A percentile compares a stretch with the other conserved stretches of the same genome.
These are phyloP conservation scores for Ctenomys sociabilis DNA, from an alignment of 2,113 vertebrate genomes.

Conservation along the genomic window DNA sequence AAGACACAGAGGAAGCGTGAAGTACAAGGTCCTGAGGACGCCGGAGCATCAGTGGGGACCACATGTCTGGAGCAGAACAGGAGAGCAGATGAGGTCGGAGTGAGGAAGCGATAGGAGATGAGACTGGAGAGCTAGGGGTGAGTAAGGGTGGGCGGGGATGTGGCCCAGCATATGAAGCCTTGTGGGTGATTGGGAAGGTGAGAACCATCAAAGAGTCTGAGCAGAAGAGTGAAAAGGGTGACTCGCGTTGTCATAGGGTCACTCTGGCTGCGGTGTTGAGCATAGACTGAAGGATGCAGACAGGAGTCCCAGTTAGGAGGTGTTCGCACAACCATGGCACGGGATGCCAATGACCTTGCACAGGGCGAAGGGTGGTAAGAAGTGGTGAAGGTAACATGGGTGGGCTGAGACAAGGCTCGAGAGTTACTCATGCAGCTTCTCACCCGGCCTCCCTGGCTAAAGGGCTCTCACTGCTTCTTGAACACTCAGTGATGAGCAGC, in stretches of 20 bases:
- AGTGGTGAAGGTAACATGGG: neutral
- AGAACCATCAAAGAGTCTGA: neutral
- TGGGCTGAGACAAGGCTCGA: neutral
- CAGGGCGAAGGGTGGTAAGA: neutral
- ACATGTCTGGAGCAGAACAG: neutral
- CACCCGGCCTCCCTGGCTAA: neutral
- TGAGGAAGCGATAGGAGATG: neutral
- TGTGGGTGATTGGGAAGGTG: neutral
- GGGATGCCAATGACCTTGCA: neutral
- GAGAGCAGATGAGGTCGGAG: neutral
- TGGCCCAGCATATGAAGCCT: neutral
- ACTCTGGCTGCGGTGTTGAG: neutral
- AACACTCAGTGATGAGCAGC: neutral
- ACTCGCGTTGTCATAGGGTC: neutral
- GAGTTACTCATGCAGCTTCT: neutral
- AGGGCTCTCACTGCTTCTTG: neutral
- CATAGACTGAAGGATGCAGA: neutral
- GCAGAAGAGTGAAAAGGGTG: neutral
- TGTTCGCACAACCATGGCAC: neutral
- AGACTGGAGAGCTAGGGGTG: neutral
- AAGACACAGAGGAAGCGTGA: neutral
- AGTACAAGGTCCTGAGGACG: neutral
- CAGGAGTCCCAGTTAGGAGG: neutral
- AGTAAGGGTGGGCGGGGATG: neutral
- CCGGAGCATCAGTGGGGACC: neutral